Conservation (phyloP, 2,113 vertebrate species). For the Lichenostomus cassidix region DNA sequence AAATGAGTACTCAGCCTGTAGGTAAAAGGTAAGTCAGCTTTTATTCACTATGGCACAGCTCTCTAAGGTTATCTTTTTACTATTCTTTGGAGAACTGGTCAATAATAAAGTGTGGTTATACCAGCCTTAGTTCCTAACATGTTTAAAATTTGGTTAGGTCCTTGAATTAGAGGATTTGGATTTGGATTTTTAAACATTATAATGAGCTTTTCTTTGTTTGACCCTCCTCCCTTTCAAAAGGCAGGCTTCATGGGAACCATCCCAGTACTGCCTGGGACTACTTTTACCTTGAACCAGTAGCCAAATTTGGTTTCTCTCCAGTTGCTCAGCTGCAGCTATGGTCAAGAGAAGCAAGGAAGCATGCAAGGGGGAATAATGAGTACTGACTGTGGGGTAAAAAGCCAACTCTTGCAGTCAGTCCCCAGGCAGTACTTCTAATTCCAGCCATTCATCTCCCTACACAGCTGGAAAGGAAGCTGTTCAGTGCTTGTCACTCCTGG, state of each 20-base stretch:
- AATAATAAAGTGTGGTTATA: slow-evolving; percentile 62
- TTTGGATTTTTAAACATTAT: neutral
- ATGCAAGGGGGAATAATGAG: neutral
- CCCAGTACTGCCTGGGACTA: neutral
- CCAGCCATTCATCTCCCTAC: neutral
- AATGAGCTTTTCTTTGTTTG: neutral
- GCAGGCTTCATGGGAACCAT: neutral
- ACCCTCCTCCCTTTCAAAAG: neutral
- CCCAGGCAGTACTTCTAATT: neutral
- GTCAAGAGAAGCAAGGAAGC: neutral
- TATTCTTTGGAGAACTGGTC: slow-evolving; percentile 64
- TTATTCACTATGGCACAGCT: slow-evolving; percentile 60
- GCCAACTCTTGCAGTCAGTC: neutral
- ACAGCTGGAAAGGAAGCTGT: neutral
- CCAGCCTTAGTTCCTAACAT: slow-evolving; percentile 38
- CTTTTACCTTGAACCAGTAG: neutral
- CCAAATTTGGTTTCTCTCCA: neutral
- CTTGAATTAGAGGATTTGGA: neutral
- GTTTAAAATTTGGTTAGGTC: slow-evolving; percentile 61
- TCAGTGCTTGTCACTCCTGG: neutral
- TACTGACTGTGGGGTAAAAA: neutral
- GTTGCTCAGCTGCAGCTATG: neutral
- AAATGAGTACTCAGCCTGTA: slow-evolving; percentile 60
- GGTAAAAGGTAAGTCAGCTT: slow-evolving; percentile 67
- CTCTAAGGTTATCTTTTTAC: slow-evolving; percentile 47